A percentile compares a stretch with the other conserved stretches of the same genome.
Evolutionary conservation across 2,113 vertebrate species (phyloP).

Genomic region (Oncorhynchus masou): DNA sequence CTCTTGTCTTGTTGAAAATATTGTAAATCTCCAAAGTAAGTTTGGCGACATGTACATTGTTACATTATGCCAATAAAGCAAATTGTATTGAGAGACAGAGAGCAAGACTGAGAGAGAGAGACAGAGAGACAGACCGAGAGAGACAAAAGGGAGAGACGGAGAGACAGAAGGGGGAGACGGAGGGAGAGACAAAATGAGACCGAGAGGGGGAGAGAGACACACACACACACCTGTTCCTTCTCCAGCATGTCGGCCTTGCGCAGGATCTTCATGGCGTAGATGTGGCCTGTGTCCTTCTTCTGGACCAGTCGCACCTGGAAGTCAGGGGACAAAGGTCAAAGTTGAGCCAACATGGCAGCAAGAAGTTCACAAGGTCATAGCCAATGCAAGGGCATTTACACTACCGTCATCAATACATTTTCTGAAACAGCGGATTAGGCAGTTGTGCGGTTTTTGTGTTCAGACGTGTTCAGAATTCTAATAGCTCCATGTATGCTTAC

Average conservation of each 20-base stretch:
- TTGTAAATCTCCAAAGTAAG: too few species aligned
- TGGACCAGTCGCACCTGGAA: conserved; percentile 80
- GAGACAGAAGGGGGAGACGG: conserved; percentile 54
- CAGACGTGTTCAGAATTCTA: too few species aligned
- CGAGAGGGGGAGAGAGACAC: not conserved
- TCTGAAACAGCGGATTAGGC: too few species aligned
- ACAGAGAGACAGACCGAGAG: not conserved
- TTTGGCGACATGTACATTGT: too few species aligned
- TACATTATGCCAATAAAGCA: too few species aligned
- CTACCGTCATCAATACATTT: too few species aligned
- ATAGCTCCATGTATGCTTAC: conserved; percentile 13
- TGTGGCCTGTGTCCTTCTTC: conserved; percentile 89
- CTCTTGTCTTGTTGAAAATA: too few species aligned
- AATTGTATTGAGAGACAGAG: not conserved
- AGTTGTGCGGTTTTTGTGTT: too few species aligned
- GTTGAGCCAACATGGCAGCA: not conserved
- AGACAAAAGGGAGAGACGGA: conserved; percentile 27
- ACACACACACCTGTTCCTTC: conserved; percentile 81
- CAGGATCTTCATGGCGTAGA: conserved; percentile 90
- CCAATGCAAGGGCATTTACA: not conserved
- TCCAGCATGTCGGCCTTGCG: conserved; percentile 89
- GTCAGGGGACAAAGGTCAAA: not conserved
- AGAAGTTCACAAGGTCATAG: not conserved
- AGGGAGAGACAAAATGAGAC: conserved; percentile 31
- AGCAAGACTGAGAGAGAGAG: too few species aligned